Conservation (phyloP, 37 sponge, comb jelly and placozoan genomes). For the Hormiphora californensis region DNA sequence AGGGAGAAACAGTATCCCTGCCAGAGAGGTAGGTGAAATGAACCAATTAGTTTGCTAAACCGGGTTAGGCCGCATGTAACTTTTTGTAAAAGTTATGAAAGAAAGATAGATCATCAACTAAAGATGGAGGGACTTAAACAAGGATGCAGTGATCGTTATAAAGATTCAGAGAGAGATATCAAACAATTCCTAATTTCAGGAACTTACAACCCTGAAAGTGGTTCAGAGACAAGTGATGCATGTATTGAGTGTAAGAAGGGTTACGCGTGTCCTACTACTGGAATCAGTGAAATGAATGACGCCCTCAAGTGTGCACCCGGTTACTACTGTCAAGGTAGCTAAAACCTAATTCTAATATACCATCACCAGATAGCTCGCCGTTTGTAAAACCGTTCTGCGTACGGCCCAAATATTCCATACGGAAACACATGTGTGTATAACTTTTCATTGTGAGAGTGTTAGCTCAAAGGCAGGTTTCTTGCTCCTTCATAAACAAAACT, state of each 20-base stretch:
- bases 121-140: too few species aligned
- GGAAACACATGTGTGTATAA: neutral
- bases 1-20: neutral
- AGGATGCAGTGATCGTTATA: too few species aligned
- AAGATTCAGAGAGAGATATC: too few species aligned
- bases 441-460: neutral
- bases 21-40: neutral
- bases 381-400: too few species aligned
- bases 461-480: neutral
- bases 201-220: neutral
- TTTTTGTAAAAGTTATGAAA: too few species aligned
- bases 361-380: too few species aligned
- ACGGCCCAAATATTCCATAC: neutral
- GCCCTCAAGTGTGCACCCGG: neutral
- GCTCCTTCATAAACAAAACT: neutral
- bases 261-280: neutral
- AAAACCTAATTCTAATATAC: too few species aligned
- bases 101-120: too few species aligned
- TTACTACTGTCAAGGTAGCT: neutral
- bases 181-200: too few species aligned
- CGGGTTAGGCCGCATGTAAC: too few species aligned
- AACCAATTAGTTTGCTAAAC: too few species aligned
- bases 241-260: neutral
- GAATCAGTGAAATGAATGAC: neutral
- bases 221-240: neutral